A percentile compares a stretch with the other conserved stretches of the same genome.
These are phyloP conservation scores for Nebria salina DNA, from an alignment of 2,888 invertebrate genomes.

Conservation along the genomic window DNA sequence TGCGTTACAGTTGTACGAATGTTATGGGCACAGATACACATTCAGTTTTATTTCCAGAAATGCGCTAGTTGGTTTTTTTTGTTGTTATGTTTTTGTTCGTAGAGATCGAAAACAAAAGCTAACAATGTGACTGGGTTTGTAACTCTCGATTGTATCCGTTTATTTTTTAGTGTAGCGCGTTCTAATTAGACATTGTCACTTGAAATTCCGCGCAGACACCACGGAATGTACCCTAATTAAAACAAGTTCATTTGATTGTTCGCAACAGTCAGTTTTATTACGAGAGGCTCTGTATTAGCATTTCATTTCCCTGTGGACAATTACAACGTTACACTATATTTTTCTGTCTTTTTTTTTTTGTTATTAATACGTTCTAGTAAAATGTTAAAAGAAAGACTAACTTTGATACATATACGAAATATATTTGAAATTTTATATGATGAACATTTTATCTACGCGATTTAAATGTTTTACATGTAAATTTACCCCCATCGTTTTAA, in stretches of 20 bases:
- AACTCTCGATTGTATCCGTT: neutral
- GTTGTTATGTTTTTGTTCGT: too few relatives aligned
- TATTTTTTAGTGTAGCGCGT: conserved; percentile 3
- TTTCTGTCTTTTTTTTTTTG: neutral
- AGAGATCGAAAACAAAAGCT: too few relatives aligned
- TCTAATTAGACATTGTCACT: conserved; percentile 26
- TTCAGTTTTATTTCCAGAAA: neutral
- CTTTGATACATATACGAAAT: too few relatives aligned
- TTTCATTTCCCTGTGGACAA: conserved; percentile 15
- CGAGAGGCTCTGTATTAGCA: conserved; percentile 11
- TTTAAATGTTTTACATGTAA: conserved; percentile 45
- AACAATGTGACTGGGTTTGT: too few relatives aligned
- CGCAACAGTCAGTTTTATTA: conserved; percentile 18
- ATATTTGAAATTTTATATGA: neutral
- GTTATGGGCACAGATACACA: neutral
- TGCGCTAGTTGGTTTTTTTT: too few relatives aligned
- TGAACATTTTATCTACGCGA: conserved; percentile 38
- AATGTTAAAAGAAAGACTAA: neutral
- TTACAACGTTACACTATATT: neutral
- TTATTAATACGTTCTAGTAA: neutral
- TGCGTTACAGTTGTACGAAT: neutral
- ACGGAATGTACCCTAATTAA: conserved; percentile 16
- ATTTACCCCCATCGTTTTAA: conserved; percentile 42
- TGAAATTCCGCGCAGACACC: conserved; percentile 21
- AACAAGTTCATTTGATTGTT: conserved; percentile 24